Conservation (phyloP, 2,113 vertebrate genomes). For the Pipa parva region DNA sequence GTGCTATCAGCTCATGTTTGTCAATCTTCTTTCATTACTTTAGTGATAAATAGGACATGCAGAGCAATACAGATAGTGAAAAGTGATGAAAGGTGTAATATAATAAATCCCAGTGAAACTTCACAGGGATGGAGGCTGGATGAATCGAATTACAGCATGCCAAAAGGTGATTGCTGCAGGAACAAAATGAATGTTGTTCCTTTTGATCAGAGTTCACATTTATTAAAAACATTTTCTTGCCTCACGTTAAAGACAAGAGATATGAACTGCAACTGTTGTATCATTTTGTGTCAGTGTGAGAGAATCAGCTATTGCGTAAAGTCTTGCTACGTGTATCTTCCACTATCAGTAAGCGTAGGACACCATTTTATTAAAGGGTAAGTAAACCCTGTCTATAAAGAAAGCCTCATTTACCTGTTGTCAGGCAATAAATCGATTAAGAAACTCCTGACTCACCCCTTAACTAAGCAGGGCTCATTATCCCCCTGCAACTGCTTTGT, state of each 20-base stretch:
- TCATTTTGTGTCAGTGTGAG: too few species aligned
- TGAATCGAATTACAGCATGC: constrained; percentile 12
- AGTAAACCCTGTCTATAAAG: too few species aligned
- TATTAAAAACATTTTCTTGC: neutral
- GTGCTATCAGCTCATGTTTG: constrained; percentile 2
- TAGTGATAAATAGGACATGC: neutral
- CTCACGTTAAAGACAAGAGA: neutral
- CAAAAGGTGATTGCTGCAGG: constrained; percentile 4
- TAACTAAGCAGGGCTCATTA: too few species aligned
- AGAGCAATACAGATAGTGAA: constrained; percentile 1
- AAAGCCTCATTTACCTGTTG: too few species aligned
- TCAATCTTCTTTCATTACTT: neutral
- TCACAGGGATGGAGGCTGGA: neutral
- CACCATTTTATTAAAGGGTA: too few species aligned
- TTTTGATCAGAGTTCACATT: constrained; percentile 16
- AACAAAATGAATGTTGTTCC: neutral
- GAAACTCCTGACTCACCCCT: too few species aligned
- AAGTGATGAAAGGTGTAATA: constrained; percentile 3
- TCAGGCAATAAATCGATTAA: too few species aligned
- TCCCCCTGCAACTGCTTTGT: too few species aligned
- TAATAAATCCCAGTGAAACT: constrained; percentile 2
- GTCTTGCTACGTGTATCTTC: too few species aligned
- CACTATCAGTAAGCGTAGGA: too few species aligned
- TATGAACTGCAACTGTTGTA: neutral
- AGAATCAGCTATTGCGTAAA: too few species aligned